A percentile compares a stretch with the other conserved stretches of the same genome.
phyloP scores from a whole-genome alignment of 2,113 vertebrate species.

The Saccopteryx leptura region DNA sequence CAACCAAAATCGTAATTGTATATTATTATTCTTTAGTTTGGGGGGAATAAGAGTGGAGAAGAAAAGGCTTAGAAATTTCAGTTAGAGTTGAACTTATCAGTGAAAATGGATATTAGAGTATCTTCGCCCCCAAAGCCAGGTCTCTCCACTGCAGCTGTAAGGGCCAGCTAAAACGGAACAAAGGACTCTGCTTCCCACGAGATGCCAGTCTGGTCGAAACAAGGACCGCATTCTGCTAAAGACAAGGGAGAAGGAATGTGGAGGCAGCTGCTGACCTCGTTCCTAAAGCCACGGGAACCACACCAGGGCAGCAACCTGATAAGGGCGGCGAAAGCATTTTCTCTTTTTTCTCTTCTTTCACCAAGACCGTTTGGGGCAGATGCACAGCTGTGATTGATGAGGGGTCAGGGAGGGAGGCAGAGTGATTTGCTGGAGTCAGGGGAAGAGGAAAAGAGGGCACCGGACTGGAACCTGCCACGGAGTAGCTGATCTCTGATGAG shows the following conservation, averaged over 20 bases:
- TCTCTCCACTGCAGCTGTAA: not conserved
- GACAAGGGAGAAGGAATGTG: rapidly evolving
- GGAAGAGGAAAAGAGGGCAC: not conserved
- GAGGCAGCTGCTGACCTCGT: not conserved
- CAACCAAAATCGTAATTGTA: not conserved
- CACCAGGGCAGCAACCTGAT: not conserved
- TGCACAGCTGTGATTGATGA: not conserved
- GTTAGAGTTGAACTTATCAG: not conserved
- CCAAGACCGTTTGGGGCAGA: not conserved
- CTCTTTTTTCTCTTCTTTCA: not conserved
- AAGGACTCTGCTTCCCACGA: not conserved
- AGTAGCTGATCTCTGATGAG: not conserved
- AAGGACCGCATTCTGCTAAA: not conserved
- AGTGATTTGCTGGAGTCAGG: not conserved
- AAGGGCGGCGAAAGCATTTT: no score
- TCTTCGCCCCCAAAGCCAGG: not conserved
- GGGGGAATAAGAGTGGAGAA: not conserved
- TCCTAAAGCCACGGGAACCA: no score
- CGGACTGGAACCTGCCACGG: no score
- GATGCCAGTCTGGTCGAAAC: not conserved
- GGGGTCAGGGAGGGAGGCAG: not conserved
- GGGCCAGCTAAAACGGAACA: not conserved
- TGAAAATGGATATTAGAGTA: not conserved
- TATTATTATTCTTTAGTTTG: not conserved
- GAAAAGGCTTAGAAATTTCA: not conserved